Percentiles rank a stretch among this genome's conserved stretches.
Evolutionary conservation across 2,888 invertebrate species (phyloP).

Genomic region (Mylabris sibirica): DNA sequence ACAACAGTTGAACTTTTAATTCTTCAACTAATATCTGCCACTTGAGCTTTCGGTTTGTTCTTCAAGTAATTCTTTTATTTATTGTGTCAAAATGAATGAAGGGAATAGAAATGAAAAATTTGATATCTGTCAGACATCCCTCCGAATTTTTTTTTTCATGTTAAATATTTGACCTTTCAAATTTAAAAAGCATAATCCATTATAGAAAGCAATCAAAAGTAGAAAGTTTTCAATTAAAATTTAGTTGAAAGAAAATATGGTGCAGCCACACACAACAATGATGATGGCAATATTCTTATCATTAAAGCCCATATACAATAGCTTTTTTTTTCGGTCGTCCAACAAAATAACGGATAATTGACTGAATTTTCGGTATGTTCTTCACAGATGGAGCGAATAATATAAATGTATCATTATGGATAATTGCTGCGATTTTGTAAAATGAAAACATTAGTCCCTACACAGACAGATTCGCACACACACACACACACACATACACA

Average conservation of each 20-base stretch:
- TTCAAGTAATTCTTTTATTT: conserved; percentile 51
- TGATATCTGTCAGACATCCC: conserved; percentile 42
- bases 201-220: conserved; percentile 36
- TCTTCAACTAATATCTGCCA: conserved; percentile 50
- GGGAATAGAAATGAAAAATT: conserved; percentile 55
- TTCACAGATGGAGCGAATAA: background rate
- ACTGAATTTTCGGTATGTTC: background rate
- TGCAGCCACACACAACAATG: conserved; percentile 3
- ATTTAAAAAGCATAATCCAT: conserved; percentile 40
- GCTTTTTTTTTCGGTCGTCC: background rate
- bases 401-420: conserved; percentile 8
- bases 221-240: conserved; percentile 40
- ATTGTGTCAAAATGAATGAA: conserved; percentile 51
- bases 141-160: conserved; percentile 43
- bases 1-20: conserved; percentile 53
- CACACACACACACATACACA: too few species aligned
- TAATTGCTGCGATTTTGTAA: conserved; percentile 4
- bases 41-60: conserved; percentile 50
- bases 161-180: conserved; percentile 52
- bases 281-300: conserved; percentile 9
- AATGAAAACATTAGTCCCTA: background rate
- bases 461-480: background rate
- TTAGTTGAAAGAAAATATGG: conserved; percentile 31
- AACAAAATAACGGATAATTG: background rate
- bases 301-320: background rate